Percentiles rank a stretch among this genome's conserved stretches.
Conservation (phyloP, 2,113 vertebrate species). For the Agapornis roseicollis region DNA sequence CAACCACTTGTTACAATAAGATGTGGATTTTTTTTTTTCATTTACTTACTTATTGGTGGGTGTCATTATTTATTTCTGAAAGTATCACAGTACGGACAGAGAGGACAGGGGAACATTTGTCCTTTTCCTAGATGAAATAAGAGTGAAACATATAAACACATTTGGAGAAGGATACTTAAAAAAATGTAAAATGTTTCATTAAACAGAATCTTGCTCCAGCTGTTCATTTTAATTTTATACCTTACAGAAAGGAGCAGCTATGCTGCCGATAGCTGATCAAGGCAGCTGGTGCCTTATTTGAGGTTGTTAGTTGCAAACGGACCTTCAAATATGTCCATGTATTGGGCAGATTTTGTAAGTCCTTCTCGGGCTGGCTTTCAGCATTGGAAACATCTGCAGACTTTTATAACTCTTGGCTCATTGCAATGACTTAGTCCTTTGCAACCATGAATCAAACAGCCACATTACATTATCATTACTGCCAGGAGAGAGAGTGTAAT, state of each 20-base stretch:
- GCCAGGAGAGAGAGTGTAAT: background rate
- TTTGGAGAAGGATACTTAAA: background rate
- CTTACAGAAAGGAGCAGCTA: background rate
- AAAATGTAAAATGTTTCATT: background rate
- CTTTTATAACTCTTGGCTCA: background rate
- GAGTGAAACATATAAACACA: background rate
- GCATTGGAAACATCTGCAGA: background rate
- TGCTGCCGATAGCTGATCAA: background rate
- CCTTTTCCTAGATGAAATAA: background rate
- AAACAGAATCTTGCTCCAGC: background rate
- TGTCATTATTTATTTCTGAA: slow-evolving; percentile 14
- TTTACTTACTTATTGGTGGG: background rate
- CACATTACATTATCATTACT: background rate
- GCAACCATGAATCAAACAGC: background rate
- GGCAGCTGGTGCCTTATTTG: background rate
- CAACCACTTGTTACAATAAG: background rate
- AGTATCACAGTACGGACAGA: background rate
- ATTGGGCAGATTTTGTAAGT: background rate
- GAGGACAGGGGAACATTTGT: background rate
- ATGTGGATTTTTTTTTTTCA: slow-evolving; percentile 6
- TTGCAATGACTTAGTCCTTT: background rate
- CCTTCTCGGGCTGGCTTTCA: background rate
- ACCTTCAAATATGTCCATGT: background rate
- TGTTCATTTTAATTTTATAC: background rate
- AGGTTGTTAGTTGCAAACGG: background rate